Conservation (phyloP, 2,888 invertebrate species). For the Ectobius pallidus region DNA sequence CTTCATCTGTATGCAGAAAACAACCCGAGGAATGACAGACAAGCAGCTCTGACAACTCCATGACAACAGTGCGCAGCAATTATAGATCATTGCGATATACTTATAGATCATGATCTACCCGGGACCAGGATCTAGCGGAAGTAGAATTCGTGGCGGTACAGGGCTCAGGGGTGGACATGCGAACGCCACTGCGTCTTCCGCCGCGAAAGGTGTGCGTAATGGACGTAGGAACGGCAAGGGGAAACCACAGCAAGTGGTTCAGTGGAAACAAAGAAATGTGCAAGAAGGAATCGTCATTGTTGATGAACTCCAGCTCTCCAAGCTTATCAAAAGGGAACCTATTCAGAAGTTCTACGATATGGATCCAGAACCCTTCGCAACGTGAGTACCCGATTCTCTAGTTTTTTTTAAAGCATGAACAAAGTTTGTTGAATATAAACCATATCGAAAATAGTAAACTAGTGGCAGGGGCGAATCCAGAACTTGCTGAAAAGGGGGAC, state of each 20-base stretch:
- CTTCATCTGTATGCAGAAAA: background rate
- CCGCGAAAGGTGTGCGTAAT: constrained; percentile 34
- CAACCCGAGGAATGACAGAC: background rate
- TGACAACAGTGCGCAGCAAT: background rate
- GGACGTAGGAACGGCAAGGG: constrained; percentile 1
- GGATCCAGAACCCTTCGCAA: constrained; percentile 59
- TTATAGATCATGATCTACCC: constrained; percentile 26
- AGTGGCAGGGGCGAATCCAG: too few species aligned
- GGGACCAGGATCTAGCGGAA: constrained; percentile 3
- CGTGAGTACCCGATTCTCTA: constrained; percentile 51
- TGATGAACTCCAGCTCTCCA: constrained; percentile 56
- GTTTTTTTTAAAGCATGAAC: too few species aligned
- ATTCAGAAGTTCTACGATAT: constrained; percentile 59
- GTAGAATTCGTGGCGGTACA: background rate
- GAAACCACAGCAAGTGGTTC: constrained; percentile 48
- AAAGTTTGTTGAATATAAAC: too few species aligned
- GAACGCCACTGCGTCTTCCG: background rate
- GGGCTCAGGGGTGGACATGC: constrained; percentile 3
- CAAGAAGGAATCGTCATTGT: constrained; percentile 58
- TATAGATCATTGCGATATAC: background rate
- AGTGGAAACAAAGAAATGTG: constrained; percentile 58
- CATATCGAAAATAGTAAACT: too few species aligned
- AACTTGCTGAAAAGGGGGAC: too few species aligned
- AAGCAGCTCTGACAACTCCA: background rate
- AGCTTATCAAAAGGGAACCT: constrained; percentile 59